These are phyloP conservation scores for Meloidogyne exigua DNA, from an alignment of 1,140 invertebrate species.

Conservation along the genomic window DNA sequence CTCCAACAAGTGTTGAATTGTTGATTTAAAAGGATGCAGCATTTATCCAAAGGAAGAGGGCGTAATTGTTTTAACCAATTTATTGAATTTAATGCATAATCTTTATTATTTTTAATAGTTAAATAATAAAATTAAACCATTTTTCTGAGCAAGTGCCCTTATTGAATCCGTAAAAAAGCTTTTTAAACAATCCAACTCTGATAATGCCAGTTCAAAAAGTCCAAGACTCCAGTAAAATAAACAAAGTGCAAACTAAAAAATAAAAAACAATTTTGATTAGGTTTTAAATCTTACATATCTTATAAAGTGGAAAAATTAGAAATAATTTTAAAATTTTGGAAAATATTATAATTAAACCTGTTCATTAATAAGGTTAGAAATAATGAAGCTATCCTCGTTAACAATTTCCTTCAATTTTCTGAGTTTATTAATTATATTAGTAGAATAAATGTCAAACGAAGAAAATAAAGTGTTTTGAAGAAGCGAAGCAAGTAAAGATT, in stretches of 20 bases:
- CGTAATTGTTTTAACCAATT: conserved; percentile 40
- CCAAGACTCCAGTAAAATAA: conserved; percentile 49
- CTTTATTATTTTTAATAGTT: not conserved
- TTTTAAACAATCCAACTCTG: conserved; percentile 38
- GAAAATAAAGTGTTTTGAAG: conserved; percentile 34
- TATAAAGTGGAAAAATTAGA: too few species aligned
- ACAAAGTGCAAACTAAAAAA: conserved; percentile 37
- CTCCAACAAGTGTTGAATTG: conserved; percentile 18
- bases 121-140: not conserved
- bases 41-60: conserved; percentile 28
- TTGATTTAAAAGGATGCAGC: conserved; percentile 23
- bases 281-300: too few species aligned
- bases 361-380: conserved; percentile 27
- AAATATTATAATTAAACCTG: conserved; percentile 10
- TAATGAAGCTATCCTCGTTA: conserved; percentile 15
- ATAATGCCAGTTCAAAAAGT: conserved; percentile 38
- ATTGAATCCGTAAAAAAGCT: conserved; percentile 29
- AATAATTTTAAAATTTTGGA: too few species aligned
- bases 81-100: conserved; percentile 4
- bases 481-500: conserved; percentile 21
- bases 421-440: conserved; percentile 16
- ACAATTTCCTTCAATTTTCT: conserved; percentile 30
- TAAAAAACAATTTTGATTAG: not conserved
- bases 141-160: not conserved
- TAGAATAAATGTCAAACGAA: conserved; percentile 35